Percentiles rank a stretch among this genome's conserved stretches.
Evolutionary conservation across 2,113 vertebrate species (phyloP).

Genomic region (Tetrax tetrax): DNA sequence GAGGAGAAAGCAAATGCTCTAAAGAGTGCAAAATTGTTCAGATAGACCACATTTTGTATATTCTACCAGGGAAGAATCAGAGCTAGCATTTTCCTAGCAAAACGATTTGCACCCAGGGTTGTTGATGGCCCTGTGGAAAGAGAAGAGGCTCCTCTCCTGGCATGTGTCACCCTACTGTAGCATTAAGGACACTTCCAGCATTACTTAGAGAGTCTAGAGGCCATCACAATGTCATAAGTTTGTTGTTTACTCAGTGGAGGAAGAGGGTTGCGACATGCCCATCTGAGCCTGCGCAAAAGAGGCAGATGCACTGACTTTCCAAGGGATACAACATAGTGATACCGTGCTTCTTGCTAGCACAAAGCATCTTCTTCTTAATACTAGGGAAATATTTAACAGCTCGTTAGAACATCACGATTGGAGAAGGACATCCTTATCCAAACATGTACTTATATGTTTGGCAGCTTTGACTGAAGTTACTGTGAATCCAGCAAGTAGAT

Average conservation of each 20-base stretch:
- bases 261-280: background rate
- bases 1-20: background rate
- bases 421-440: slow-evolving; percentile 36
- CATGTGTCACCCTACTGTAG: background rate
- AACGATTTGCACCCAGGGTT: background rate
- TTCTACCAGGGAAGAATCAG: background rate
- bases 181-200: background rate
- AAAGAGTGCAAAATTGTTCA: background rate
- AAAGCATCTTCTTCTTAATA: slow-evolving; percentile 1
- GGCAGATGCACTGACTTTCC: background rate
- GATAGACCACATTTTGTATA: background rate
- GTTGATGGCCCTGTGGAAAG: background rate
- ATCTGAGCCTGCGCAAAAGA: background rate
- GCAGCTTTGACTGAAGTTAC: slow-evolving; percentile 37
- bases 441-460: slow-evolving; percentile 26
- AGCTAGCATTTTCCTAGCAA: background rate
- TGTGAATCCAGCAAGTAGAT: slow-evolving; percentile 50
- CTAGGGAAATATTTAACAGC: slow-evolving; percentile 47
- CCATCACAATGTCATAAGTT: background rate
- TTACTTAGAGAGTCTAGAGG: background rate
- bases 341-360: background rate
- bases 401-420: slow-evolving; percentile 4
- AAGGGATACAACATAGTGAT: background rate
- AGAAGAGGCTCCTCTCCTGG: background rate
- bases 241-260: background rate